These are phyloP conservation scores for Zygothrica quintamaculata DNA, from an alignment of 2,888 invertebrate genomes.

Conservation along the genomic window DNA sequence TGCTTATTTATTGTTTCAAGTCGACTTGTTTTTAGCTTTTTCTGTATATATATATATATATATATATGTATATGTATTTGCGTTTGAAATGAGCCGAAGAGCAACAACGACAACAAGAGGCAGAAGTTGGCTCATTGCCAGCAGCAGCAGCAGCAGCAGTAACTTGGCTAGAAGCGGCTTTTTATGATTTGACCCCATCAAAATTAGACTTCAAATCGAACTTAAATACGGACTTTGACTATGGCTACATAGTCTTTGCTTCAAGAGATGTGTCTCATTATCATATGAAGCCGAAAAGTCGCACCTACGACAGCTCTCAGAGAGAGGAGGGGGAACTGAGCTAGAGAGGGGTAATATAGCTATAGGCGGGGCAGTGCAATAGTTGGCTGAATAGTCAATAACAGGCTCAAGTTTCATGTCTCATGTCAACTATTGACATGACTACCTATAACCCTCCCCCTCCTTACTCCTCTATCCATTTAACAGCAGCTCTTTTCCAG, in stretches of 20 bases:
- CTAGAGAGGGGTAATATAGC: background rate
- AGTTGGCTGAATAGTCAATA: too few species aligned
- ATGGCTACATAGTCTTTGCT: too few species aligned
- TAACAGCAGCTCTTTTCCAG: too few species aligned
- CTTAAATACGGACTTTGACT: too few species aligned
- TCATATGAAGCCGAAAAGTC: background rate
- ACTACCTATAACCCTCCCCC: slow-evolving; percentile 2
- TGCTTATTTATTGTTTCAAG: slow-evolving; percentile 70
- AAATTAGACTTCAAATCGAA: background rate
- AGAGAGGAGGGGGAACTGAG: background rate
- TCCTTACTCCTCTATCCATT: too few species aligned
- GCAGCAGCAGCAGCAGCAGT: slow-evolving; percentile 22
- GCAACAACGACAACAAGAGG: slow-evolving; percentile 14
- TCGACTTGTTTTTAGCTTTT: slow-evolving; percentile 57
- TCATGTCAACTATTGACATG: slow-evolving; percentile 57
- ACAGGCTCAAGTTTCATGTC: slow-evolving; percentile 27
- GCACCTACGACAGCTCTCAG: slow-evolving; percentile 1
- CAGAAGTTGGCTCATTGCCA: slow-evolving; percentile 39
- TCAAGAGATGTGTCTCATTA: background rate
- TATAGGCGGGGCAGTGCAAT: slow-evolving; percentile 4
- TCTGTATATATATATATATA: too few species aligned
- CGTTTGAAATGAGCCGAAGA: slow-evolving; percentile 46
- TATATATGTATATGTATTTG: too few species aligned
- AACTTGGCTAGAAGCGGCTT: slow-evolving; percentile 30
- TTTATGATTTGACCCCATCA: slow-evolving; percentile 32